Conservation (phyloP, 2,797 vertebrate species). For the Tympanoctomys barrerae region DNA sequence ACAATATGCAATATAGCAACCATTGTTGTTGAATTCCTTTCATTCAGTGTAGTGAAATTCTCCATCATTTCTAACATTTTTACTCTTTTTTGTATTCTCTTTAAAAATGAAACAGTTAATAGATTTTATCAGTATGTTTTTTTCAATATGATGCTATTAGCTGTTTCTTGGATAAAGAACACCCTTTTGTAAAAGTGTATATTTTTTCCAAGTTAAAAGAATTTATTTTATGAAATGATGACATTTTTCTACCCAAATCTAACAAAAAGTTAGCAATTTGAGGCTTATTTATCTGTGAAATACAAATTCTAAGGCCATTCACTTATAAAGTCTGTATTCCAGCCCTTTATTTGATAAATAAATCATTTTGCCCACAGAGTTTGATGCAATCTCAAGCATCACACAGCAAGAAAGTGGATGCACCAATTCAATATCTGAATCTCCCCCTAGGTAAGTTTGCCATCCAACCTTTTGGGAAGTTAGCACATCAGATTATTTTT, state of each 20-base stretch:
- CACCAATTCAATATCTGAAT: not conserved
- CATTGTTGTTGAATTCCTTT: too few species aligned
- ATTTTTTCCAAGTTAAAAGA: constrained; percentile 13
- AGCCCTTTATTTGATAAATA: not conserved
- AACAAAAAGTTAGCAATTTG: constrained; percentile 30
- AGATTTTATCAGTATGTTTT: not conserved
- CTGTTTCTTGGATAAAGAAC: not conserved
- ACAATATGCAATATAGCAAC: too few species aligned
- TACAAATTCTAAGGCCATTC: not conserved
- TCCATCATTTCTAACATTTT: too few species aligned
- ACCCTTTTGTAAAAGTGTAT: not conserved
- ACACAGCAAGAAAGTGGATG: not conserved
- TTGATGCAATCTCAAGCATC: not conserved
- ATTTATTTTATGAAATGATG: constrained; percentile 39
- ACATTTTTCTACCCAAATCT: not conserved
- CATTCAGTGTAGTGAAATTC: too few species aligned
- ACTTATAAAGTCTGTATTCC: not conserved
- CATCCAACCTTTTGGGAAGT: not conserved
- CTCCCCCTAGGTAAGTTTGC: not conserved
- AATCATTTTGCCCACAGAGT: not conserved
- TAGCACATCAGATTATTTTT: not conserved
- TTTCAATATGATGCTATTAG: not conserved
- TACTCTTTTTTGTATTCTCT: too few species aligned
- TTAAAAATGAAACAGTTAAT: not conserved
- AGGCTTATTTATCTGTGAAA: constrained; percentile 31